phyloP scores from a whole-genome alignment of 2,113 vertebrate genomes.

The Canis aureus region DNA sequence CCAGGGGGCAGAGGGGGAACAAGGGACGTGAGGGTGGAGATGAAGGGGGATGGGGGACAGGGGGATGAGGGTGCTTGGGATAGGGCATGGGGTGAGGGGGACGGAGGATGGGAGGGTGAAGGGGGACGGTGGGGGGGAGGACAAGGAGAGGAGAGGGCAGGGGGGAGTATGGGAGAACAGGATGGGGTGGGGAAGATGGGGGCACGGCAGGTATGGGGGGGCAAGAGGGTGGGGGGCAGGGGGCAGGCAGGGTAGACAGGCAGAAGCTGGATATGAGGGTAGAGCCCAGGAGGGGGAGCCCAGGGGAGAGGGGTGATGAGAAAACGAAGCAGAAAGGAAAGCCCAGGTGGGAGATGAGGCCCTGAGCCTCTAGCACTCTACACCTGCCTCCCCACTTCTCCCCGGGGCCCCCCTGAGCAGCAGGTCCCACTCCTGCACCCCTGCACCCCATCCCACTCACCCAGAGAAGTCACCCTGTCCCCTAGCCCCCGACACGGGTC shows the following conservation, averaged over 20 bases:
- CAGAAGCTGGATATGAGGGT: too few species aligned
- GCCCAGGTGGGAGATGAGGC: not conserved
- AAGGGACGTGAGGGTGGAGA: not conserved
- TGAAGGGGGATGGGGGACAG: not conserved
- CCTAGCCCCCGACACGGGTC: not conserved
- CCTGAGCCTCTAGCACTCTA: not conserved
- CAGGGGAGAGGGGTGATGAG: not conserved
- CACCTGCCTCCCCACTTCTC: not conserved
- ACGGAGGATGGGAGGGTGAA: too few species aligned
- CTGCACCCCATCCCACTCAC: rapidly evolving
- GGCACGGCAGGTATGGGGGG: too few species aligned
- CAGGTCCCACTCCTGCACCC: rapidly evolving
- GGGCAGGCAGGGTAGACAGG: too few species aligned
- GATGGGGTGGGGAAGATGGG: too few species aligned
- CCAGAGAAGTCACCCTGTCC: not conserved
- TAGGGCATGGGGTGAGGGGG: not conserved
- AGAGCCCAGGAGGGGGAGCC: not conserved
- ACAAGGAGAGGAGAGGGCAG: too few species aligned
- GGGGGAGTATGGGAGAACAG: not conserved
- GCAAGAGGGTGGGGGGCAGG: not conserved
- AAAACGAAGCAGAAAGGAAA: not conserved
- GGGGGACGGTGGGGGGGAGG: too few species aligned
- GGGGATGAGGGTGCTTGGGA: not conserved
- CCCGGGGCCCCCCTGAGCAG: not conserved
- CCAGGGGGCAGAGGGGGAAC: too few species aligned